A percentile compares a stretch with the other conserved stretches of the same genome.
These are phyloP conservation scores for Hirtodrosophila duncani DNA, from an alignment of 2,888 invertebrate species.

Conservation along the genomic window DNA sequence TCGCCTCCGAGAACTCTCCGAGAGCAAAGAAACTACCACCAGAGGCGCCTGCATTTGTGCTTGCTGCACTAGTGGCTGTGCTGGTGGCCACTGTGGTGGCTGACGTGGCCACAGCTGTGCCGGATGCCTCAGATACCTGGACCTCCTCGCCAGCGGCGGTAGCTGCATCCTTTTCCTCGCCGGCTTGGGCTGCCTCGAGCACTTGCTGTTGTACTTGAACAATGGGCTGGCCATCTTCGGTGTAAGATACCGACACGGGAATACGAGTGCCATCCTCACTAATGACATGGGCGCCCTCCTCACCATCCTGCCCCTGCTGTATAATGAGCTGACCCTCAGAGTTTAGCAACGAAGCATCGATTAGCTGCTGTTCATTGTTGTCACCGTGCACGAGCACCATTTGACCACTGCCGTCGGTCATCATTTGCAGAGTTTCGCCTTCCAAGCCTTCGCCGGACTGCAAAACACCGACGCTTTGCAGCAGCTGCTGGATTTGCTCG, in stretches of 20 bases:
- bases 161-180: slow-evolving; percentile 59
- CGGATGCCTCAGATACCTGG: slow-evolving; percentile 44
- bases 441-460: slow-evolving; percentile 78
- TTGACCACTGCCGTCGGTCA: slow-evolving; percentile 78
- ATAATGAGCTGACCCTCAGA: slow-evolving; percentile 78
- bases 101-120: slow-evolving; percentile 32
- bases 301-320: slow-evolving; percentile 77
- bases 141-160: slow-evolving; percentile 41
- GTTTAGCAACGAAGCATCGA: slow-evolving; percentile 78
- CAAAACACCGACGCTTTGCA: slow-evolving; percentile 78
- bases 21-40: slow-evolving; percentile 71
- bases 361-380: slow-evolving; percentile 78
- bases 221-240: slow-evolving; percentile 77
- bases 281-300: slow-evolving; percentile 77
- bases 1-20: slow-evolving; percentile 72
- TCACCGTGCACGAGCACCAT: slow-evolving; percentile 78
- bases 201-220: slow-evolving; percentile 77
- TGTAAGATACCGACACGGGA: slow-evolving; percentile 78
- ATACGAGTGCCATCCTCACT: slow-evolving; percentile 78
- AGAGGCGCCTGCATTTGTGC: slow-evolving; percentile 57
- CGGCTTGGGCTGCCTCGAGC: slow-evolving; percentile 49
- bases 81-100: slow-evolving; percentile 51
- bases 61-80: too few relatives aligned
- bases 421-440: slow-evolving; percentile 78
- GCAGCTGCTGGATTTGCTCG: slow-evolving; percentile 78